Conservation (phyloP, 2,797 vertebrate genomes). For the Lepus oiostolus region DNA sequence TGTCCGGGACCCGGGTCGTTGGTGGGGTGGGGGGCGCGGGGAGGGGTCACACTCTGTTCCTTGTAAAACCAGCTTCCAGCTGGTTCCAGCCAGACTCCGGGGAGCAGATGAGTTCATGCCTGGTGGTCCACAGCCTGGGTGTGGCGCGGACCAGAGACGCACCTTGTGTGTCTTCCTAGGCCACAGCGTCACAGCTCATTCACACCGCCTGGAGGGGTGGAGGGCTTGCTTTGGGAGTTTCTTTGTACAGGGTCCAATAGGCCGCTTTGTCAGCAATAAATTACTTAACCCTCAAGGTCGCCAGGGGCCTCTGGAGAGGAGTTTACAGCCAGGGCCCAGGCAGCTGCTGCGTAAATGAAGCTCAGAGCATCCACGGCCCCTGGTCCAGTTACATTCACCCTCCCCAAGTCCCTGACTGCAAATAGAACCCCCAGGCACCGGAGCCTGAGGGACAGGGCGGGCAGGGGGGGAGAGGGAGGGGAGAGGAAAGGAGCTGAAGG, state of each 20-base stretch:
- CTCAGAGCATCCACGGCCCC: not conserved
- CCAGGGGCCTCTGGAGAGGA: not conserved
- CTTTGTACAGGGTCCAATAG: not conserved
- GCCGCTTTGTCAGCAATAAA: not conserved
- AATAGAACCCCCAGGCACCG: not conserved
- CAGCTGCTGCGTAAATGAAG: not conserved
- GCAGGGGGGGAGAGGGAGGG: too few relatives aligned
- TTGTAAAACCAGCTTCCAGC: not conserved
- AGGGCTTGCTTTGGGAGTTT: not conserved
- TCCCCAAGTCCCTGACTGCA: not conserved
- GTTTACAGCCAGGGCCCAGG: not conserved
- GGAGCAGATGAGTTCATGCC: not conserved
- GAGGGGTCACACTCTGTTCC: not conserved
- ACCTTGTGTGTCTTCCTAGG: not conserved
- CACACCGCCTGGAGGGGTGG: not conserved
- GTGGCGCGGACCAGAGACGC: not conserved
- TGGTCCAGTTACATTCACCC: not conserved
- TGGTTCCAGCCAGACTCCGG: not conserved
- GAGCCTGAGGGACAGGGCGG: not conserved
- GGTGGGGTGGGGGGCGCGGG: too few relatives aligned
- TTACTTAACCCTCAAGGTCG: not conserved
- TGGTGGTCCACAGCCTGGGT: not conserved
- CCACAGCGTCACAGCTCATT: not conserved
- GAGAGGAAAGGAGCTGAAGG: too few relatives aligned
- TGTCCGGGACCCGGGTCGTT: too few relatives aligned